These are phyloP conservation scores for Hirtodrosophila duncani DNA, from an alignment of 2,888 invertebrate genomes.

Conservation along the genomic window DNA sequence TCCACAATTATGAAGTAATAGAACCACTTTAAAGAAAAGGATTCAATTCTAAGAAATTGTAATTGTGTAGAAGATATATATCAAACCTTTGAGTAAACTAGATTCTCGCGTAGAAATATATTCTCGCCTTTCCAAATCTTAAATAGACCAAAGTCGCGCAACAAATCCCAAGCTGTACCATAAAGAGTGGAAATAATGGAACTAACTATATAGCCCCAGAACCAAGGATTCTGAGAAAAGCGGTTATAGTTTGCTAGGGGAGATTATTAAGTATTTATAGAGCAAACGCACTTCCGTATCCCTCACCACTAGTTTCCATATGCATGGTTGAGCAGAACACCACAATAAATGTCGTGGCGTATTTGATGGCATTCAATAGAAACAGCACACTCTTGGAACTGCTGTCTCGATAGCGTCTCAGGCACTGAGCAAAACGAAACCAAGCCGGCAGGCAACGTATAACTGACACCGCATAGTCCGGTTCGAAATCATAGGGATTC, in stretches of 20 bases:
- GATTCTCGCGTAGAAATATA: slow-evolving; percentile 92
- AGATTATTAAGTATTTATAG: slow-evolving; percentile 21
- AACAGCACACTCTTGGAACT: slow-evolving; percentile 90
- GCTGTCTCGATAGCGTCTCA: slow-evolving; percentile 94
- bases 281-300: slow-evolving; percentile 75
- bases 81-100: slow-evolving; percentile 92
- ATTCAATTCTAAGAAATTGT: background rate
- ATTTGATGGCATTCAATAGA: slow-evolving; percentile 96
- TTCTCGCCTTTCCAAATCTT: slow-evolving; percentile 92
- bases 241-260: slow-evolving; percentile 80
- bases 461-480: slow-evolving; percentile 85
- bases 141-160: slow-evolving; percentile 98
- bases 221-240: slow-evolving; percentile 86
- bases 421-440: slow-evolving; percentile 97
- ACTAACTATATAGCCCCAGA: slow-evolving; percentile 90
- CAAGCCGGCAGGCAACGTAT: slow-evolving; percentile 95
- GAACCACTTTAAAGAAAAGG: slow-evolving; percentile 79
- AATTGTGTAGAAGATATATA: background rate
- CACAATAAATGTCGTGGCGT: slow-evolving; percentile 94
- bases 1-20: slow-evolving; percentile 94
- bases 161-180: slow-evolving; percentile 96
- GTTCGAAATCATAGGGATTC: slow-evolving; percentile 78
- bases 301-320: slow-evolving; percentile 65
- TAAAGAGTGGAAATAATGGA: slow-evolving; percentile 91
- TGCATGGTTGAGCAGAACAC: slow-evolving; percentile 86